Conservation (phyloP, 2,888 invertebrate species). For the Cistogaster globosa region DNA sequence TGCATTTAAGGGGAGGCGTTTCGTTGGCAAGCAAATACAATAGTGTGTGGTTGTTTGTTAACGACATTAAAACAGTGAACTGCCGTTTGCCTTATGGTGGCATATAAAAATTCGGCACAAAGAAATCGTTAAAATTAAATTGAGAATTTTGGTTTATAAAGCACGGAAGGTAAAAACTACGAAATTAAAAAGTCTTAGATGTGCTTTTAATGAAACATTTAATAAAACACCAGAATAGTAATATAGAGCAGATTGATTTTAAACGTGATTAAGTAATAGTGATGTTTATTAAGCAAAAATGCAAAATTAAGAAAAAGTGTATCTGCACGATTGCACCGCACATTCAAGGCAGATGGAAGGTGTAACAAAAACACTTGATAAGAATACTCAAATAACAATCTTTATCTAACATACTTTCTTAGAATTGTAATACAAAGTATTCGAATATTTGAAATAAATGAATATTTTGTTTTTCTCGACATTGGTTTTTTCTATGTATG, state of each 20-base stretch:
- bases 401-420: too few relatives aligned
- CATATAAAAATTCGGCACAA: conserved; percentile 35
- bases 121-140: conserved; percentile 32
- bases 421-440: too few relatives aligned
- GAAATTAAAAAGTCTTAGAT: neutral
- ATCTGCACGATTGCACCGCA: neutral
- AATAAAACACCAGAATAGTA: neutral
- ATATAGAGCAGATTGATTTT: conserved; percentile 17
- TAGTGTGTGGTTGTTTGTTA: conserved; percentile 18
- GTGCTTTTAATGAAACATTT: conserved; percentile 22
- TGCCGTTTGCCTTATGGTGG: too few relatives aligned
- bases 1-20: conserved; percentile 43
- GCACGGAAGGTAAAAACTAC: too few relatives aligned
- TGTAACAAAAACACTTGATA: neutral
- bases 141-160: neutral
- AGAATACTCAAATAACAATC: too few relatives aligned
- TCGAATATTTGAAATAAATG: too few relatives aligned
- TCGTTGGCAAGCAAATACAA: conserved; percentile 48
- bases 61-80: conserved; percentile 33
- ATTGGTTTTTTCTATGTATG: too few relatives aligned
- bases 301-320: neutral
- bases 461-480: too few relatives aligned
- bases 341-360: neutral
- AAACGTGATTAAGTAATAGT: conserved; percentile 18
- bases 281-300: conserved; percentile 18